A percentile compares a stretch with the other conserved stretches of the same genome.
These are phyloP conservation scores for Pissodes strobi DNA, from an alignment of 1,140 invertebrate genomes.

Conservation along the genomic window DNA sequence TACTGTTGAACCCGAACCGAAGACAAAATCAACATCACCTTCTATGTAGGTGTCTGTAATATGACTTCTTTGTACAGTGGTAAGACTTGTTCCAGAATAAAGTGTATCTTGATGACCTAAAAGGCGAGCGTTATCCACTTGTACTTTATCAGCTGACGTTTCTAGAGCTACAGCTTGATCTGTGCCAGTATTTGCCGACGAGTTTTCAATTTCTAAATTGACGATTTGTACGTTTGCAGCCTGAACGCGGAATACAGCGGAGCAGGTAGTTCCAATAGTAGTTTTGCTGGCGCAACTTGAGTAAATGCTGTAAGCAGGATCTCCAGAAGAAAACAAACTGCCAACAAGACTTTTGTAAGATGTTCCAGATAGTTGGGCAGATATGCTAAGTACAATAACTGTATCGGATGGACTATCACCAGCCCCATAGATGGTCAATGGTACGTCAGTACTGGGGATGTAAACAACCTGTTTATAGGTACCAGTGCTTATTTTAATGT, in stretches of 20 bases:
- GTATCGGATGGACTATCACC: conserved; percentile 8
- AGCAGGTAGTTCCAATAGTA: conserved; percentile 16
- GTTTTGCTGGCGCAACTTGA: conserved; percentile 1
- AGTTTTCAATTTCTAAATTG: conserved; percentile 7
- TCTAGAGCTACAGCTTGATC: conserved; percentile 11
- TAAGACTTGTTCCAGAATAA: too few species aligned
- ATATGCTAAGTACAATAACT: too few species aligned
- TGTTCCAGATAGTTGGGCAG: background rate
- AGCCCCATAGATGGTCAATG: conserved; percentile 15
- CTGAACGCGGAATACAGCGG: conserved; percentile 15
- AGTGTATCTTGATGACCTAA: conserved; percentile 16
- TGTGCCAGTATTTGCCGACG: conserved; percentile 1
- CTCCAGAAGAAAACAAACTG: too few species aligned
- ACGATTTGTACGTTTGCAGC: background rate
- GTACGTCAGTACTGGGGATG: conserved; percentile 3
- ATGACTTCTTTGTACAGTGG: too few species aligned
- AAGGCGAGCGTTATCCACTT: conserved; percentile 1
- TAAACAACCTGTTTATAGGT: conserved; percentile 14
- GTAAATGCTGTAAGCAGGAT: too few species aligned
- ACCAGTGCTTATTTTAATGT: conserved; percentile 12
- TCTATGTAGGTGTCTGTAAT: conserved; percentile 17
- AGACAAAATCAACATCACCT: conserved; percentile 24
- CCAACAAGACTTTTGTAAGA: too few species aligned
- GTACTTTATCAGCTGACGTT: conserved; percentile 3
- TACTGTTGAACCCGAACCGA: conserved; percentile 4